Base-by-base conservation (phyloP, 2,888 invertebrate genomes). In the Stramonita haemastoma region DNA sequence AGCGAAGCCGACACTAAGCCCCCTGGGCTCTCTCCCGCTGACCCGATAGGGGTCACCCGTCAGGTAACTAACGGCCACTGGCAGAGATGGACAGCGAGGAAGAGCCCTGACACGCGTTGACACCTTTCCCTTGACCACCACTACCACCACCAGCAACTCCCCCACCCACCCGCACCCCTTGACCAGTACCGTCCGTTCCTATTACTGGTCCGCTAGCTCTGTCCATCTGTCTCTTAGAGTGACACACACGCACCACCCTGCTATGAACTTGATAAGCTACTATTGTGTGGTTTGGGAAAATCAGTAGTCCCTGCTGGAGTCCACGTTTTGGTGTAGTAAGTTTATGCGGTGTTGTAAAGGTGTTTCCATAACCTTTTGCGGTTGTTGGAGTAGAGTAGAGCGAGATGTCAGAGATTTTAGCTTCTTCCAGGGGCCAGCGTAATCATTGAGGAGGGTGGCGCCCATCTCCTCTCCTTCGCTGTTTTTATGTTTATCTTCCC, bases 41-140 rank as follows among this genome's bases (percentile, higher is more conserved):
- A 11, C 77, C 77, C 77, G 32, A 17, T 32, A 34, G 77, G 77
- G 34, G 77, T 79, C 77, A 17, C 19, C 46, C 4, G 4, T 46
- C 13, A 32, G 77, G 34, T 79, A 79, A 13, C 15, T 79, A 79
- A 79, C 77, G 77, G 77, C 32, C 77, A 79, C 32, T 79, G 77
- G 32, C 77, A 79, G 77, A 79, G 77, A 79, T 79, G 77, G 77
- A 79, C 77, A 32, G 77, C 32, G 32, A 19, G 32, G 34, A 79
- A 79, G 34, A 79, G 77, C 32, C 4, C 15, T 79, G 77, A 79
- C 77, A 79, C 77, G 77, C 77, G 77, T 32, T 13, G 34, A 79
- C 29, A 32, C 29, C 26, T n/a, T n/a, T 13, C 73, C 73, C 29
- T 70, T 26, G n/a, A 26, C 29, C n/a, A 4, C 73, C 77, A 0